These are phyloP conservation scores for Itoplectis maculator DNA, from an alignment of 2,888 invertebrate genomes.

Conservation along the genomic window DNA sequence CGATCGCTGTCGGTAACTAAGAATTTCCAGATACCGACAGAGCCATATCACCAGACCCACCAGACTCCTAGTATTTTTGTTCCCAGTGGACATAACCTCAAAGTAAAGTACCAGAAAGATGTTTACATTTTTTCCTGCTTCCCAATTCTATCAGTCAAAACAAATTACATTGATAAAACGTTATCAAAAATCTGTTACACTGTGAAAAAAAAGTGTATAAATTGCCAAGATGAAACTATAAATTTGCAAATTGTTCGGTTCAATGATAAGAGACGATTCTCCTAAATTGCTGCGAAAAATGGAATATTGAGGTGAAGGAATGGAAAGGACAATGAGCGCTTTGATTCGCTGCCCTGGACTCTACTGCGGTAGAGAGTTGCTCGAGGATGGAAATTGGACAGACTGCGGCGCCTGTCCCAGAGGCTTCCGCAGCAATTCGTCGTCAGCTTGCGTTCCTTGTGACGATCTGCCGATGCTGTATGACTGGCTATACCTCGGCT, in stretches of 20 bases:
- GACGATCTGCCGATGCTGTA: slow-evolving; percentile 91
- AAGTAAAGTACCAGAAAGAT: neutral
- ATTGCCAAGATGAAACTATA: too few relatives aligned
- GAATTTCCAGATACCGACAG: too few relatives aligned
- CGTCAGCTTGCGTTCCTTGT: slow-evolving; percentile 92
- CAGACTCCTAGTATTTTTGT: too few relatives aligned
- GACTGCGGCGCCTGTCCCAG: slow-evolving; percentile 95
- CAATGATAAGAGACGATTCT: neutral
- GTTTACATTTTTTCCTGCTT: neutral
- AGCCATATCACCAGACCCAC: too few relatives aligned
- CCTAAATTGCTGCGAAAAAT: neutral
- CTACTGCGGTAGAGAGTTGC: slow-evolving; percentile 91
- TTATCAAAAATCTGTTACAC: neutral
- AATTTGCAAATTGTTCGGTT: neutral
- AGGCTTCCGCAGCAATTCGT: slow-evolving; percentile 91
- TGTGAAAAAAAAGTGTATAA: neutral
- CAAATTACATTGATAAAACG: neutral
- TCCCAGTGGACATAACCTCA: too few relatives aligned
- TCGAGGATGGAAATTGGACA: slow-evolving; percentile 90
- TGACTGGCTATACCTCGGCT: slow-evolving; percentile 97
- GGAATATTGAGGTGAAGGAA: too few relatives aligned
- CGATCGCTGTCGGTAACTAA: neutral
- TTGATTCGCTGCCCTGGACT: slow-evolving; percentile 90
- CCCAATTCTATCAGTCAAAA: neutral
- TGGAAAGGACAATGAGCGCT: neutral